Percentiles rank a stretch among this genome's conserved stretches.
Conservation (phyloP, 2,888 invertebrate species). For the Drosophila histrio region DNA sequence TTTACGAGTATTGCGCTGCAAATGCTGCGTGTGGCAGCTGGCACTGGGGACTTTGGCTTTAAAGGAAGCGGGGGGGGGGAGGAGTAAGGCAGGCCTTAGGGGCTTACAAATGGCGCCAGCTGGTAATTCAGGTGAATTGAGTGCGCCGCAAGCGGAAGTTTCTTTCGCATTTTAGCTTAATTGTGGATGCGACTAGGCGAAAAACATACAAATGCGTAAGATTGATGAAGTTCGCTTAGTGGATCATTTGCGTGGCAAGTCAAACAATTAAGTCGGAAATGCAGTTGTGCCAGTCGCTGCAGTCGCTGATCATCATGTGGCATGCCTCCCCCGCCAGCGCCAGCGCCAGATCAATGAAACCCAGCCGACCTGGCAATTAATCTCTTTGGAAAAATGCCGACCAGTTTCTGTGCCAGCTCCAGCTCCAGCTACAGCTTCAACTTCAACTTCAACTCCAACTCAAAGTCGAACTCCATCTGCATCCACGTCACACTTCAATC, state of each 20-base stretch:
- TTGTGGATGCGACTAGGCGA: slow-evolving; percentile 33
- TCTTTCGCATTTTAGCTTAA: slow-evolving; percentile 16
- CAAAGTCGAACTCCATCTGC: slow-evolving; percentile 14
- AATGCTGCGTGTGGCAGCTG: slow-evolving; percentile 11
- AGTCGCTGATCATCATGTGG: slow-evolving; percentile 3
- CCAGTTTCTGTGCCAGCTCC: slow-evolving; percentile 9
- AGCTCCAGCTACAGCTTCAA: background rate
- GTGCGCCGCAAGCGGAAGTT: slow-evolving; percentile 17
- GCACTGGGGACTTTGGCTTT: background rate
- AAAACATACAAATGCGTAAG: slow-evolving; percentile 27
- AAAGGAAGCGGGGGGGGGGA: background rate
- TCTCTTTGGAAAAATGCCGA: slow-evolving; percentile 72
- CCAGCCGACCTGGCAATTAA: slow-evolving; percentile 64
- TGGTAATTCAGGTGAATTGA: slow-evolving; percentile 27
- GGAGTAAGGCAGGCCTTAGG: background rate
- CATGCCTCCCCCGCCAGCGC: slow-evolving; percentile 36
- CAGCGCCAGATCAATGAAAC: slow-evolving; percentile 14
- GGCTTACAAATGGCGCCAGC: slow-evolving; percentile 10
- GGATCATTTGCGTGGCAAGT: slow-evolving; percentile 40
- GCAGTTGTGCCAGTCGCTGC: slow-evolving; percentile 54
- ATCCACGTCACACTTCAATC: slow-evolving; percentile 76
- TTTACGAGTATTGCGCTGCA: background rate
- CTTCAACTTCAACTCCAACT: background rate
- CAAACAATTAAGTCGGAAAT: slow-evolving; percentile 64
- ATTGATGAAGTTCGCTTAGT: slow-evolving; percentile 39